Base-by-base conservation (phyloP, 2,888 invertebrate genomes). In the Chouioia cunea region DNA sequence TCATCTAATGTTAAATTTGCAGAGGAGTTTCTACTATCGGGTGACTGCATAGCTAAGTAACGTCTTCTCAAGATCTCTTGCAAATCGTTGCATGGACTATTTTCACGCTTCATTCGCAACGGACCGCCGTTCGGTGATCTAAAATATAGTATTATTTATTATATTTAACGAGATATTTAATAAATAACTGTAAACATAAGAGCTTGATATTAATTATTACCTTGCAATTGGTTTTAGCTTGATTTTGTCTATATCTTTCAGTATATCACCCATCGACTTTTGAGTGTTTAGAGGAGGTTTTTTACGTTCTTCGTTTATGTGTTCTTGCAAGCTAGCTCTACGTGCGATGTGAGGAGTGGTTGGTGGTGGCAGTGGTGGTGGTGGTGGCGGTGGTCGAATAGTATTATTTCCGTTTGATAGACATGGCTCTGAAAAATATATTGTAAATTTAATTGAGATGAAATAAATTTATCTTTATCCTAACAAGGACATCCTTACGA, bases 301-400 rank as follows among this genome's bases (percentile, higher is more conserved):
- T 65, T 79, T 83, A n/a, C 79, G 78, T 47, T 80, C 78, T 27
- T 81, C 79, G 15, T 81, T 81, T 69, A 82, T 80, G 71, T 85
- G 84, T 73, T 85, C 85, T 73, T 85, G 85, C 12, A 85, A 78
- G 77, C 85, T 85, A 46, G 85, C 83, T 73, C 85, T 78, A 70
- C 85, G 78, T 4, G 85, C 85, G 59, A 85, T 85, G 68, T 85
- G 84, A 18, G 85, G 85, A 18, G 85, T 85, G 14, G 81, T 79
- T 14, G 84, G 83, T 59, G 81, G 81, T 27, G 82, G 81, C 36
- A 81, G 77, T 36, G 83, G 82, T 18, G 83, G 84, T 52, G 84
- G 85, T 8, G 80, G 80, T 2, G 84, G 83, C 0, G 82, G 81
- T 10, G 77, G 75, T 63, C 74, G 74, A 62, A 62, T 23, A 60